Evolutionary conservation across 2,113 vertebrate genomes (phyloP).

Genomic region (Pampusana beccarii): DNA sequence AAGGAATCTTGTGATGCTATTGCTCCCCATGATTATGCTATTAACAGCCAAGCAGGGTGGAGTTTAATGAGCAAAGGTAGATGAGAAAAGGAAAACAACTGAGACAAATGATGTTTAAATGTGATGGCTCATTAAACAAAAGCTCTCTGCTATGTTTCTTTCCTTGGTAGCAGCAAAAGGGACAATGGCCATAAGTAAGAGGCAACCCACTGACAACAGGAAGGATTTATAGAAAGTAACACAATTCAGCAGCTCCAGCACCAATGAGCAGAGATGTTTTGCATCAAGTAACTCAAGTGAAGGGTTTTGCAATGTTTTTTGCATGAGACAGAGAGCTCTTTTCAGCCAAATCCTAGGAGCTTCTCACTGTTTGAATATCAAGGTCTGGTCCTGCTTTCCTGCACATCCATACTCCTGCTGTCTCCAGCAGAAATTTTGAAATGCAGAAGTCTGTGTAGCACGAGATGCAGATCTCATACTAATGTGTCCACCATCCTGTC

Average conservation of each 20-base stretch:
- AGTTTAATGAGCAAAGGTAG: conserved; percentile 65
- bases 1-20: conserved; percentile 20
- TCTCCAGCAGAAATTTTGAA: neutral
- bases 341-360: neutral
- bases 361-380: neutral
- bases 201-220: conserved; percentile 21
- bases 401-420: neutral
- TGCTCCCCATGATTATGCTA: conserved; percentile 24
- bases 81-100: conserved; percentile 61
- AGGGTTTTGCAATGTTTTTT: neutral
- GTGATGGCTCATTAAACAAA: conserved; percentile 61
- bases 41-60: conserved; percentile 44
- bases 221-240: conserved; percentile 43
- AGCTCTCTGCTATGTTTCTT: conserved; percentile 37
- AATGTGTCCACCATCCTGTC: neutral
- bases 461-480: neutral
- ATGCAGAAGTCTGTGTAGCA: neutral
- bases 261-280: neutral
- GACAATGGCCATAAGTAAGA: conserved; percentile 48
- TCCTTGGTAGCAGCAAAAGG: conserved; percentile 15
- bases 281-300: neutral
- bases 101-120: conserved; percentile 62
- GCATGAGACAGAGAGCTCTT: neutral
- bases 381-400: neutral
- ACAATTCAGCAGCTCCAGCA: conserved; percentile 10